A percentile compares a stretch with the other conserved stretches of the same genome.
Evolutionary conservation across 1,140 invertebrate genomes (phyloP).

Genomic region (Hylyphantes graminicola): DNA sequence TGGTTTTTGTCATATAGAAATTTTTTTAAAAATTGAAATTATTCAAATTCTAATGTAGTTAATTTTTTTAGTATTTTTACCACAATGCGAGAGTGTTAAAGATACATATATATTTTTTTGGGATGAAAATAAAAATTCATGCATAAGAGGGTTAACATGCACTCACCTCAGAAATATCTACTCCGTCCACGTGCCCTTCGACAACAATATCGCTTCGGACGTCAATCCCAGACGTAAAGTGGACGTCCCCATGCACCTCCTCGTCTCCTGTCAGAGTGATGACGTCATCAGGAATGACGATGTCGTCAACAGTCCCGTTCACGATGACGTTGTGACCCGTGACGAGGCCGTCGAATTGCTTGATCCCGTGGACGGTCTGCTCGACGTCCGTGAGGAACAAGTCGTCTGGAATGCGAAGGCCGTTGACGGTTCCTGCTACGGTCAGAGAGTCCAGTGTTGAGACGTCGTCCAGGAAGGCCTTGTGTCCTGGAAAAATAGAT

Average conservation of each 20-base stretch:
- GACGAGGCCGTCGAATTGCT: slow-evolving; percentile 24
- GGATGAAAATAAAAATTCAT: no score
- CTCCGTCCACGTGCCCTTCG: slow-evolving; percentile 33
- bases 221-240: slow-evolving; percentile 30
- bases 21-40: no score
- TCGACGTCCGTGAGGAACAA: slow-evolving; percentile 17
- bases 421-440: slow-evolving; percentile 30
- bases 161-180: slow-evolving; percentile 33
- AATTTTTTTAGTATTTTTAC: no score
- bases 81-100: no score
- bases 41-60: no score
- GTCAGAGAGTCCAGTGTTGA: background rate
- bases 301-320: slow-evolving; percentile 11
- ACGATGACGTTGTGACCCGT: slow-evolving; percentile 21
- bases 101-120: no score
- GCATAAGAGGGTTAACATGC: no score
- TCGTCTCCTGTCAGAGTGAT: slow-evolving; percentile 43
- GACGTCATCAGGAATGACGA: slow-evolving; percentile 41
- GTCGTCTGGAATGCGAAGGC: slow-evolving; percentile 43
- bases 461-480: slow-evolving; percentile 42
- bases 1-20: no score
- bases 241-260: slow-evolving; percentile 8
- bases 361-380: slow-evolving; percentile 2
- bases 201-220: slow-evolving; percentile 33
- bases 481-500: slow-evolving; percentile 22